phyloP scores from a whole-genome alignment of 1,140 invertebrate species.

The Hetaerina americana region DNA sequence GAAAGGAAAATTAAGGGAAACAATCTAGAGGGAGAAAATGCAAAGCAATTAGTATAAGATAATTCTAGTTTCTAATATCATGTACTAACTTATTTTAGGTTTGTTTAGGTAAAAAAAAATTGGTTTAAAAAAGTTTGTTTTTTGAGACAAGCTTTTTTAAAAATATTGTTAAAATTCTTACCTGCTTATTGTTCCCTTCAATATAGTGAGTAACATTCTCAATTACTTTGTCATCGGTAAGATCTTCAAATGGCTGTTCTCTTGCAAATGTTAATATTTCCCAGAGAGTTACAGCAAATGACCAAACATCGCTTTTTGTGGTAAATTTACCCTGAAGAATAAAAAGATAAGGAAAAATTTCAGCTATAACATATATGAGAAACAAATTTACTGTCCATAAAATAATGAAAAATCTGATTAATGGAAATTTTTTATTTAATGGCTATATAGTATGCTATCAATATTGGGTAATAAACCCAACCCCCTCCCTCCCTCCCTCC shows the following conservation, averaged over 20 bases:
- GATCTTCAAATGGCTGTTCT: slow-evolving; percentile 66
- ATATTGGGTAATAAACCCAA: too few relatives aligned
- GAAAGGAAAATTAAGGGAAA: too few relatives aligned
- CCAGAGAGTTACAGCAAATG: slow-evolving; percentile 80
- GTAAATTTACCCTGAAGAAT: slow-evolving; percentile 59
- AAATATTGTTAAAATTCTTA: slow-evolving; percentile 25
- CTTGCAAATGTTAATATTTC: slow-evolving; percentile 75
- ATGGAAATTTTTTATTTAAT: too few relatives aligned
- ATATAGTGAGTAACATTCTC: slow-evolving; percentile 61
- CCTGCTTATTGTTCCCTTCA: slow-evolving; percentile 46
- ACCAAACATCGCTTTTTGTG: slow-evolving; percentile 78
- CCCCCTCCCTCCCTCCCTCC: too few relatives aligned
- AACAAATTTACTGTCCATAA: slow-evolving; percentile 1
- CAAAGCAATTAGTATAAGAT: too few relatives aligned
- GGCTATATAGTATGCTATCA: too few relatives aligned
- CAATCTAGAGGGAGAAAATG: too few relatives aligned
- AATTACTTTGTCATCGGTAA: slow-evolving; percentile 64
- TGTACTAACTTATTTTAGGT: too few relatives aligned
- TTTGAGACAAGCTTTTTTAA: neutral
- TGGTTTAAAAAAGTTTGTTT: too few relatives aligned
- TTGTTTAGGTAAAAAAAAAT: too few relatives aligned
- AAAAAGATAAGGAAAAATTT: slow-evolving; percentile 2
- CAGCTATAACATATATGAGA: slow-evolving; percentile 11
- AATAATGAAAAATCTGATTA: too few relatives aligned
- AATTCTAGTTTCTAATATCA: too few relatives aligned